A percentile compares a stretch with the other conserved stretches of the same genome.
Conservation (phyloP, 2,888 invertebrate species). For the Hypolimnas misippus region DNA sequence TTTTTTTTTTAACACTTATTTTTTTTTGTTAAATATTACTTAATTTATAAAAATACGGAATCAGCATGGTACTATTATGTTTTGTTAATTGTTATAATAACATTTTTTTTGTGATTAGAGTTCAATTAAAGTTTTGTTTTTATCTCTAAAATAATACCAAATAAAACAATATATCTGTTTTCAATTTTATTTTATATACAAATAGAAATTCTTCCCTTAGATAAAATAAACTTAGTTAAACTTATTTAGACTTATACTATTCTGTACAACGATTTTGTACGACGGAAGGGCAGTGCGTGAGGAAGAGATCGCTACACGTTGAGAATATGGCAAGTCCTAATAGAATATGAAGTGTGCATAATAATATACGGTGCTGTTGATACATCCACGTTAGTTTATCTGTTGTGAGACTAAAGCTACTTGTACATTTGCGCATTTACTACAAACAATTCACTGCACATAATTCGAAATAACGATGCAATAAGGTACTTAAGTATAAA, state of each 20-base stretch:
- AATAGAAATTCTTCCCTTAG: conserved; percentile 75
- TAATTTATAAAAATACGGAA: too few species aligned
- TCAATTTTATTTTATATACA: conserved; percentile 77
- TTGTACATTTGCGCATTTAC: conserved; percentile 1
- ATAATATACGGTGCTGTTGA: conserved; percentile 35
- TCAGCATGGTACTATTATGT: too few species aligned
- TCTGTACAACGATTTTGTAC: conserved; percentile 70
- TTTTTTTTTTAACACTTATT: too few species aligned
- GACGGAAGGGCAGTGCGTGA: conserved; percentile 65
- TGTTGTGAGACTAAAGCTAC: conserved; percentile 6
- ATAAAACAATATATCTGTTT: conserved; percentile 48
- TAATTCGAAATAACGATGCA: not conserved
- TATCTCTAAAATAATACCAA: conserved; percentile 25
- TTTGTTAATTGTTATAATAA: too few species aligned
- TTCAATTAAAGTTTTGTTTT: not conserved
- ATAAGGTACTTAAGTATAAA: not conserved
- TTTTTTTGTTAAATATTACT: too few species aligned
- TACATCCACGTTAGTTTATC: conserved; percentile 2
- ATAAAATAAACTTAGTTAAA: conserved; percentile 72
- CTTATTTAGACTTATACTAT: conserved; percentile 65
- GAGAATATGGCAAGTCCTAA: conserved; percentile 55
- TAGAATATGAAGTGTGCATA: conserved; percentile 21
- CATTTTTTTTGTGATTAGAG: too few species aligned
- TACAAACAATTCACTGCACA: not conserved
- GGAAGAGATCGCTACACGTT: conserved; percentile 54